A percentile compares a stretch with the other conserved stretches of the same genome.
Conservation (phyloP, 1,140 invertebrate genomes). For the Aphelenchoides fujianensis region DNA sequence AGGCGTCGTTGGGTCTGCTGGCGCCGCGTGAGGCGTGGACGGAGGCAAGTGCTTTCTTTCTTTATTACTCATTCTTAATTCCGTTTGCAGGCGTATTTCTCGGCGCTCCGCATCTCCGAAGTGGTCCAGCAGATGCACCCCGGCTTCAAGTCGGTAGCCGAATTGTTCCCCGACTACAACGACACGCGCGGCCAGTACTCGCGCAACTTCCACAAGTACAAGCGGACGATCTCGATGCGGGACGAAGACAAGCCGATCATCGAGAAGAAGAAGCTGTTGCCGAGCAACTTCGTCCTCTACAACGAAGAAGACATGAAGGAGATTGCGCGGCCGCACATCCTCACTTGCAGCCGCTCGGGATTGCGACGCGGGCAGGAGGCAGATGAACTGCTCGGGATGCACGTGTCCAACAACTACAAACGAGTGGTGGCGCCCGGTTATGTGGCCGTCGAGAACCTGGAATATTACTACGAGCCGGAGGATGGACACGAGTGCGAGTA, state of each 20-base stretch:
- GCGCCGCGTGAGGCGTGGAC: constrained; percentile 22
- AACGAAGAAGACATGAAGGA: not conserved
- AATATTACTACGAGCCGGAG: not conserved
- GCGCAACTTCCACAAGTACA: constrained; percentile 17
- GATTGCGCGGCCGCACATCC: not conserved
- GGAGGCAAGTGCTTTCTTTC: not conserved
- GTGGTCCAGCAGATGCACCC: not conserved
- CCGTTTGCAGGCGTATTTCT: constrained; percentile 12
- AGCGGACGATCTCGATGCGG: constrained; percentile 13
- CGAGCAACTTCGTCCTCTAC: not conserved
- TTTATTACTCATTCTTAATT: constrained; percentile 7
- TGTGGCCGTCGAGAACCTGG: constrained; percentile 4
- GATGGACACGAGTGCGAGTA: not conserved
- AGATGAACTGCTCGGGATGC: constrained; percentile 4
- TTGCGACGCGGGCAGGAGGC: constrained; percentile 16
- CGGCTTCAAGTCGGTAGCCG: not conserved
- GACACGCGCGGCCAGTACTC: constrained; percentile 15
- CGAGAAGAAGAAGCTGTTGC: constrained; percentile 8
- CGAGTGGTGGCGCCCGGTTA: constrained; percentile 17
- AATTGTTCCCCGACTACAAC: constrained; percentile 6
- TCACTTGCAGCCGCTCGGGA: not conserved
- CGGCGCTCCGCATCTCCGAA: constrained; percentile 12
- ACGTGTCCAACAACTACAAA: constrained; percentile 8
- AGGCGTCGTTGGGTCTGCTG: constrained; percentile 18
- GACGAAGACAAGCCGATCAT: not conserved